Conservation (phyloP, 2,113 vertebrate species). For the Microcebus ravelobensis region DNA sequence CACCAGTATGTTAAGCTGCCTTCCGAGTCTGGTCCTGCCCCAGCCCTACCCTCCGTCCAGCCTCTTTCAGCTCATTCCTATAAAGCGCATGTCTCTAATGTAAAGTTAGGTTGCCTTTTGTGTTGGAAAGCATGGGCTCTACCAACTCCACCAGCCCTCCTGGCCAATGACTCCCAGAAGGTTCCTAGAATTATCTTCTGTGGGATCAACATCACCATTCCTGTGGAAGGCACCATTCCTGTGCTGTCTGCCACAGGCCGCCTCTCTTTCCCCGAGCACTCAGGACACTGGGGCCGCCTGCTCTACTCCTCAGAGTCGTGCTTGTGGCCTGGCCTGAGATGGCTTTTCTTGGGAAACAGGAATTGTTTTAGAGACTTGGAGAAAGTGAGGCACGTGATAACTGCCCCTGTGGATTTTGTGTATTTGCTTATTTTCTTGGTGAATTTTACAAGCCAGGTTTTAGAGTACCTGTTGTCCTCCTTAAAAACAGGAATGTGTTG, state of each 20-base stretch:
- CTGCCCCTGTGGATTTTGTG: background rate
- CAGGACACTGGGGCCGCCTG: background rate
- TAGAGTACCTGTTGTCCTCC: constrained; percentile 74
- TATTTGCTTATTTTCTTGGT: constrained; percentile 60
- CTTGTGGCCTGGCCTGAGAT: constrained; percentile 45
- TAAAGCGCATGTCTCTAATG: background rate
- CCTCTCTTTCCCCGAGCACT: background rate
- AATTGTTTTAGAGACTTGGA: constrained; percentile 79
- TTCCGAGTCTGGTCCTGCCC: background rate
- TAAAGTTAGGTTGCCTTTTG: background rate
- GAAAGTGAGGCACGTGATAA: constrained; percentile 72
- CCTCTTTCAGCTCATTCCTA: background rate
- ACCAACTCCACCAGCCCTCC: background rate
- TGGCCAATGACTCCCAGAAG: background rate
- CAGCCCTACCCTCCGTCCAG: background rate
- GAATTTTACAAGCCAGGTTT: constrained; percentile 69
- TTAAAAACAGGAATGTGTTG: constrained; percentile 67
- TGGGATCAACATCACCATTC: background rate
- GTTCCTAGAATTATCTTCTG: background rate
- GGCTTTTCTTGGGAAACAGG: constrained; percentile 44
- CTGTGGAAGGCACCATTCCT: background rate
- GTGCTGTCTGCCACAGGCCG: background rate
- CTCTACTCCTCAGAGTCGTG: background rate
- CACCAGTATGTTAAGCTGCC: background rate
- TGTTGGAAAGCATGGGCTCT: background rate